Evolutionary conservation across 53 echinoderm and acorn worm genomes (phyloP).

Genomic region (Crossaster papposus): DNA sequence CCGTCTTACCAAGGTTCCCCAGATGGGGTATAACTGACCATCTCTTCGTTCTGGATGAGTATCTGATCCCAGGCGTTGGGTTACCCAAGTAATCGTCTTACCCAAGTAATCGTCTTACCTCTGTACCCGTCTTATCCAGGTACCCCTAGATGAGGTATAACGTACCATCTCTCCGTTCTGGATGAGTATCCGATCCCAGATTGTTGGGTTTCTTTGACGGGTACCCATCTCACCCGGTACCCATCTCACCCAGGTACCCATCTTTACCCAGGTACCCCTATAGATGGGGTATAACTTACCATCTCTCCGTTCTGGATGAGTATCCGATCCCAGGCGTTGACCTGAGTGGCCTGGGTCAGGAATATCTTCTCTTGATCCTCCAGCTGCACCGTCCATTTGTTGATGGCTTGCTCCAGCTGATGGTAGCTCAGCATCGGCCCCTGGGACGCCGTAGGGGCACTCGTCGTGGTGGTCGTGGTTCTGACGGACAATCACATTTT

Average conservation of each 20-base stretch:
- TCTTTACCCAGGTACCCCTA: too few species aligned
- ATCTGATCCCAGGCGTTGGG: constrained; percentile 89
- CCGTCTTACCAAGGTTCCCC: too few species aligned
- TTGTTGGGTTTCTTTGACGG: too few species aligned
- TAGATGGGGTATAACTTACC: not conserved
- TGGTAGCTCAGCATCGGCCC: constrained; percentile 85
- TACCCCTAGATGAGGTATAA: not conserved
- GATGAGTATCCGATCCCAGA: constrained; percentile 87
- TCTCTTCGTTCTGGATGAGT: constrained; percentile 79
- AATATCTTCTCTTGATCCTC: constrained; percentile 96
- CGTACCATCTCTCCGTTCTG: constrained; percentile 72
- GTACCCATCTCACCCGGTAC: too few species aligned
- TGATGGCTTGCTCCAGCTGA: constrained; percentile 90
- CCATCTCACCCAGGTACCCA: too few species aligned
- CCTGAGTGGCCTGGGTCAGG: constrained; percentile 87
- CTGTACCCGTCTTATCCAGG: too few species aligned
- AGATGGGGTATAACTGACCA: constrained; percentile 2
- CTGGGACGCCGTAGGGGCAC: constrained; percentile 30
- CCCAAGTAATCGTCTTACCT: too few species aligned
- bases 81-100: too few species aligned
- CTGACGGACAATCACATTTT: not conserved
- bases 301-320: constrained; percentile 81
- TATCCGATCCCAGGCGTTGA: constrained; percentile 87
- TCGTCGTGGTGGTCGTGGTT: not conserved
- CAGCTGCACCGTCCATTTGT: constrained; percentile 96